These are phyloP conservation scores for Brenthis ino DNA, from an alignment of 2,888 invertebrate species.

Conservation along the genomic window DNA sequence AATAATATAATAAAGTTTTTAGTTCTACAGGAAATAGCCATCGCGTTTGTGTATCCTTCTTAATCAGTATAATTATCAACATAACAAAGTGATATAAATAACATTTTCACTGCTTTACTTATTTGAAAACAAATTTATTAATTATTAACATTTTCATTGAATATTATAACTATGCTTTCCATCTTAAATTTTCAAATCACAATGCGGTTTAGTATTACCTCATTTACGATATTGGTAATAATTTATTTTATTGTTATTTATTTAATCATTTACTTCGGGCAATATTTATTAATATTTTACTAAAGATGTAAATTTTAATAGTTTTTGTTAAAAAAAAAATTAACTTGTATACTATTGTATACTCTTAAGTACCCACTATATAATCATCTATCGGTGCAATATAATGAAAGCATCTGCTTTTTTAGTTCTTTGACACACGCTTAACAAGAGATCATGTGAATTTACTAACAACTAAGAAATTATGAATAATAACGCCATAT, in stretches of 20 bases:
- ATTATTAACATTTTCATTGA: constrained; percentile 8
- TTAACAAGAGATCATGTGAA: constrained; percentile 57
- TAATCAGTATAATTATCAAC: constrained; percentile 8
- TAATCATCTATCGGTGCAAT: not conserved
- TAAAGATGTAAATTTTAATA: too few species aligned
- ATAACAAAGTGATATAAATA: constrained; percentile 9
- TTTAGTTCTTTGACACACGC: constrained; percentile 50
- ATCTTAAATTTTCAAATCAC: too few species aligned
- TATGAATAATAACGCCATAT: constrained; percentile 53
- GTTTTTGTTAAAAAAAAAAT: too few species aligned
- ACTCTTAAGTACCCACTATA: too few species aligned
- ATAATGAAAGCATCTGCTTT: not conserved
- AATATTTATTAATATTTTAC: too few species aligned
- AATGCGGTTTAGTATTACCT: too few species aligned
- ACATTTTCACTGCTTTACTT: constrained; percentile 3
- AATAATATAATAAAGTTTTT: not conserved
- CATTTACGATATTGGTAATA: too few species aligned
- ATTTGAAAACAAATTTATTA: constrained; percentile 15
- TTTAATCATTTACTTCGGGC: too few species aligned
- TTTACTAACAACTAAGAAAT: constrained; percentile 43
- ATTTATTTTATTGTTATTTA: too few species aligned
- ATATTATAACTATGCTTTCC: not conserved
- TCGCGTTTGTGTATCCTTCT: not conserved
- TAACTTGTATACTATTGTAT: too few species aligned
- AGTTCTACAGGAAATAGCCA: not conserved